Evolutionary conservation across 2,113 vertebrate species (phyloP), one percentile per base, ranked within the genome.

Genomic region (Phocoena sinus): DNA sequence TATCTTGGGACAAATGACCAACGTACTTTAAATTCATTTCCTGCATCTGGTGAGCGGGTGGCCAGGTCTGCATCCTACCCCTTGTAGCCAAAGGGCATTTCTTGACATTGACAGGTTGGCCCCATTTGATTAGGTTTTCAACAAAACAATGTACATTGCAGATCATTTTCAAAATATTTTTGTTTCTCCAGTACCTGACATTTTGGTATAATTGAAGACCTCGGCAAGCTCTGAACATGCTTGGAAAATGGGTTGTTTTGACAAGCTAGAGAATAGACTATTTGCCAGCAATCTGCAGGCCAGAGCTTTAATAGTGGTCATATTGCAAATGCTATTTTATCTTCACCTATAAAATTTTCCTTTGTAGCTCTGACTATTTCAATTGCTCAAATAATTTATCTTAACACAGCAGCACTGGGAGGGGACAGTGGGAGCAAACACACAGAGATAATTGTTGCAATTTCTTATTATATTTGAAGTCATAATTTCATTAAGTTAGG

Each of bases 1-100:
- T 82, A 94, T 96, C 74, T 89, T 90, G 77, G 89, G 95, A 95
- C 91, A 97, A 96, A 97, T 87, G 90, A 95, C 96, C 94, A 89
- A 58, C 23, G 92, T 47, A 76, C 65, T 97, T 96, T 96, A 87
- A 80, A 96, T 90, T 92, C 65, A 77, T 96, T 97, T 94, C 92
- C 92, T 81, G 68, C 70, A 96, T 92, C 94, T 96, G 95, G 89
- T 76, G 63, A 93, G 85, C 84, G 90, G 92, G 83, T 76, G 74
- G 92, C 31, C 91, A 93, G 94, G 74, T 94, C 94, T 79, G 60
- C 76, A 47, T 76, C 95, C 47, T 71, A 63, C 38, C 47, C 85
- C 76, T 36, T 73, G 44, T 50, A 80, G 50, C 70, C 73, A 76
- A 76, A 20, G 79, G 70, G 81, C 73, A 74, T 83, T 96, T 97